These are phyloP conservation scores for Pachliopta kotzebuea DNA, from an alignment of 2,888 invertebrate genomes.

Conservation along the genomic window DNA sequence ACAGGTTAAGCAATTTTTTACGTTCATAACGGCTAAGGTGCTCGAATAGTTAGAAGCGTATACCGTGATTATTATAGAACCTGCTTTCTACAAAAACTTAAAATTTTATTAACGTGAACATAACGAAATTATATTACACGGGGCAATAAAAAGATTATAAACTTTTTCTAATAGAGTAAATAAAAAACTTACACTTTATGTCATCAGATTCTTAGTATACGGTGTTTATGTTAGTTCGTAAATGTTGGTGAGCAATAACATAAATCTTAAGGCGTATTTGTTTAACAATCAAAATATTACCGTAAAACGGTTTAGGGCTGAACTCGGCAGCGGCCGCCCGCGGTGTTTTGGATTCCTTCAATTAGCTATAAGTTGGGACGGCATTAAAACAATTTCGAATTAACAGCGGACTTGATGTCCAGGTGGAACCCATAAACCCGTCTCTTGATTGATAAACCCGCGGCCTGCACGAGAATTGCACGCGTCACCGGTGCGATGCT, in stretches of 20 bases:
- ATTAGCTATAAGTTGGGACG: conserved; percentile 47
- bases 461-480: conserved; percentile 29
- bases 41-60: conserved; percentile 15
- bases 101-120: conserved; percentile 11
- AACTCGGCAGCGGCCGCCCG: conserved; percentile 66
- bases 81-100: conserved; percentile 20
- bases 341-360: conserved; percentile 50
- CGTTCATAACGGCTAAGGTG: conserved; percentile 23
- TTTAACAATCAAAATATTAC: conserved; percentile 34
- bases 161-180: conserved; percentile 7
- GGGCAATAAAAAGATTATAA: conserved; percentile 6
- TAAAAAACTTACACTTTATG: conserved; percentile 3
- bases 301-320: conserved; percentile 51
- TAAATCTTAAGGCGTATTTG: conserved; percentile 14
- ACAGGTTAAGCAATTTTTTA: conserved; percentile 27
- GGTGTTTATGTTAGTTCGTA: conserved; percentile 4
- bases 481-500: conserved; percentile 43
- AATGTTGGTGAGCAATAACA: neutral
- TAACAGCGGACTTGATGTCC: conserved; percentile 40
- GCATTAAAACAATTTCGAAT: conserved; percentile 51
- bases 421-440: conserved; percentile 56
- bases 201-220: conserved; percentile 13
- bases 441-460: conserved; percentile 61
- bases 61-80: conserved; percentile 9
- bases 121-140: conserved; percentile 8